Conservation (phyloP, 2,113 vertebrate genomes). For the Baryphthengus martii region DNA sequence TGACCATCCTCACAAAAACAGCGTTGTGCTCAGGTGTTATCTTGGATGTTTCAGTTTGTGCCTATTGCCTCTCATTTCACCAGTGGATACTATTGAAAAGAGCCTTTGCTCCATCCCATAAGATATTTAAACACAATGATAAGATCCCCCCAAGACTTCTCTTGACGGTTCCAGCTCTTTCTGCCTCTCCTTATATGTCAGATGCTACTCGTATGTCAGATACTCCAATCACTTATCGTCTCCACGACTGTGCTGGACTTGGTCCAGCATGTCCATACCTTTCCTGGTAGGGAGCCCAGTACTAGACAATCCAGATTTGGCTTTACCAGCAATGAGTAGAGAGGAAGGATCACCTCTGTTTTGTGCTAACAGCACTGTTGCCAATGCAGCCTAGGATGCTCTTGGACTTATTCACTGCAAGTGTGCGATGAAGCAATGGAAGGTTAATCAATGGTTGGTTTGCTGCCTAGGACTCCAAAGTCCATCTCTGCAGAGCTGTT, state of each 20-base stretch:
- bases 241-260: neutral
- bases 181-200: neutral
- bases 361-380: neutral
- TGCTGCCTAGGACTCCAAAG: neutral
- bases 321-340: neutral
- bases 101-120: neutral
- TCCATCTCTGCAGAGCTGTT: neutral
- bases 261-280: neutral
- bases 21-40: neutral
- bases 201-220: neutral
- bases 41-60: neutral
- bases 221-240: neutral
- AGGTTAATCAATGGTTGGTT: no score
- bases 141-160: neutral
- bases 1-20: neutral
- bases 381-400: neutral
- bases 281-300: neutral
- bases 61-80: neutral
- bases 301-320: neutral
- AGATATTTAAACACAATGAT: neutral
- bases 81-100: neutral
- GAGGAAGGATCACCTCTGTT: neutral
- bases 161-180: neutral
- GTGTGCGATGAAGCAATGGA: neutral
- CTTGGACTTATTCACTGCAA: neutral